Conservation (phyloP, 2,888 invertebrate species). For the Drosophila setosimentum region DNA sequence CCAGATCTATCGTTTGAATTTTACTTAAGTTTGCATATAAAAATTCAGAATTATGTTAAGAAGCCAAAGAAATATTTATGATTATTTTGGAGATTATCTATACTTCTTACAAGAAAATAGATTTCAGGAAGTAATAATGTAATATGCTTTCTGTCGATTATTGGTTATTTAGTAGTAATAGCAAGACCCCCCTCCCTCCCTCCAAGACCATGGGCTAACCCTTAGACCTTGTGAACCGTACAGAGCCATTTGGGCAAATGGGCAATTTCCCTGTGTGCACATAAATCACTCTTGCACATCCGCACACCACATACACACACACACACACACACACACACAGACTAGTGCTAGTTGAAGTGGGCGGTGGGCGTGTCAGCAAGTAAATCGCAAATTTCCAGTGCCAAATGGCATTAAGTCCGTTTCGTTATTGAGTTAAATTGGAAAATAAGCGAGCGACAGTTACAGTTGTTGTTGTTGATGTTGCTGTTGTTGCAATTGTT, state of each 20-base stretch:
- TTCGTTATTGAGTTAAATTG: slow-evolving; percentile 83
- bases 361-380: slow-evolving; percentile 50
- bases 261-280: slow-evolving; percentile 58
- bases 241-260: slow-evolving; percentile 24
- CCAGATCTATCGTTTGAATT: neutral
- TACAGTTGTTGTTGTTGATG: slow-evolving; percentile 51
- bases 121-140: neutral
- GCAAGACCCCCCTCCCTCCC: neutral
- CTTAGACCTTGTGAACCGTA: slow-evolving; percentile 33
- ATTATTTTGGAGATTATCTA: neutral
- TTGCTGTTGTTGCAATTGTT: slow-evolving; percentile 24
- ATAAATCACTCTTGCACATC: slow-evolving; percentile 76
- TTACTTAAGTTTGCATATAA: neutral
- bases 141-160: neutral
- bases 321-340: slow-evolving; percentile 6
- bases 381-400: slow-evolving; percentile 77
- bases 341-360: slow-evolving; percentile 21
- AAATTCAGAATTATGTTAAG: neutral
- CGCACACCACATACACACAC: slow-evolving; percentile 43
- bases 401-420: slow-evolving; percentile 79
- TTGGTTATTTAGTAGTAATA: neutral
- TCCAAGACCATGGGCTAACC: neutral
- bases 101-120: neutral
- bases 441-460: slow-evolving; percentile 81
- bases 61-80: neutral